phyloP scores from a whole-genome alignment of 2,113 vertebrate species.

The Neopipo cinnamomea region DNA sequence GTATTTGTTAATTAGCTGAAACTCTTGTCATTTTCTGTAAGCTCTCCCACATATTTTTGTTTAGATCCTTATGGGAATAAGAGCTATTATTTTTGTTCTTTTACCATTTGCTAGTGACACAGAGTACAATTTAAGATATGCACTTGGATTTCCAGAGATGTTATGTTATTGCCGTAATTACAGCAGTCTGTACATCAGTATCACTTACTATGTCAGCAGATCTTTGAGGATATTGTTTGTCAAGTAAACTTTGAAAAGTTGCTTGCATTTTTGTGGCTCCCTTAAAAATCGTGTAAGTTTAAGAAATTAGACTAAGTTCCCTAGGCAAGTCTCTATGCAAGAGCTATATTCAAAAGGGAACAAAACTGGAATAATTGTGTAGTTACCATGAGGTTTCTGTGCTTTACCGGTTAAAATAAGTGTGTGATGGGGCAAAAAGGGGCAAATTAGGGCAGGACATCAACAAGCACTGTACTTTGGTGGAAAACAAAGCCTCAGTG shows the following conservation, averaged over 20 bases:
- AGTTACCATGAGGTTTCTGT: not conserved
- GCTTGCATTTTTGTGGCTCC: not conserved
- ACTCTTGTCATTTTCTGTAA: not conserved
- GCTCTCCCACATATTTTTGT: not conserved
- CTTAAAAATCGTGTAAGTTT: not conserved
- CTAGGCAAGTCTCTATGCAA: not conserved
- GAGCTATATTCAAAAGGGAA: not conserved
- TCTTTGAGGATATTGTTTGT: not conserved
- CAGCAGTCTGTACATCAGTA: not conserved
- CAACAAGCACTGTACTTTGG: not conserved
- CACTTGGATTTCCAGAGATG: not conserved
- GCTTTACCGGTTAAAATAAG: not conserved
- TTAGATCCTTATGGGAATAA: not conserved
- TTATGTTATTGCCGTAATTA: not conserved
- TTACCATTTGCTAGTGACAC: not conserved
- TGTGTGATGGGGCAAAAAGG: not conserved
- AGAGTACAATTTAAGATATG: not conserved
- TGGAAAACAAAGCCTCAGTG: not conserved
- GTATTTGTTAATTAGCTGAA: not conserved
- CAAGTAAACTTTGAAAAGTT: not conserved
- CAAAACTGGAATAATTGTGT: not conserved
- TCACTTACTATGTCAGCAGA: not conserved
- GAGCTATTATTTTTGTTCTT: slow-evolving; percentile 14
- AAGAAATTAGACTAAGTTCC: not conserved
- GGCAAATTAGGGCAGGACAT: not conserved